phyloP scores from a whole-genome alignment of 2,113 vertebrate species.

The Oncorhynchus clarkii region DNA sequence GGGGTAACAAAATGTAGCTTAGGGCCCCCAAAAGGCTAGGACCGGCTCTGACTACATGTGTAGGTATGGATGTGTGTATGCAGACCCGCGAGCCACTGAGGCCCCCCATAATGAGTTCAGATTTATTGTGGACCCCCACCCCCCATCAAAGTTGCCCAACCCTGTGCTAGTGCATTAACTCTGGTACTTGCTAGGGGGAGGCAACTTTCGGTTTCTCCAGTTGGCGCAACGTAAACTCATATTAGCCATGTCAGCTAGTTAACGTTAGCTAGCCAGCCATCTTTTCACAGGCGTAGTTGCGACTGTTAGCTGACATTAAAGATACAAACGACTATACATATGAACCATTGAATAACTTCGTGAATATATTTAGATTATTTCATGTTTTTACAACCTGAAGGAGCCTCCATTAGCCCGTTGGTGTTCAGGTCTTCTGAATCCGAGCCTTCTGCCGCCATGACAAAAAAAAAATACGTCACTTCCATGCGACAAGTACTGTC shows the following conservation, averaged over 20 bases:
- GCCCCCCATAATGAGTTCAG: too few relatives aligned
- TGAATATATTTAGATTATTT: neutral
- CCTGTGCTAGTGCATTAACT: neutral
- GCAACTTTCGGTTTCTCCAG: neutral
- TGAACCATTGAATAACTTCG: neutral
- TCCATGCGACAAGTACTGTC: slow-evolving; percentile 34
- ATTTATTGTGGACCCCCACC: too few relatives aligned
- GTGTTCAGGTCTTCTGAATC: slow-evolving; percentile 62
- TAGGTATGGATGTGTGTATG: too few relatives aligned
- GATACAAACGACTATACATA: neutral
- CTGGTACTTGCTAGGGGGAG: neutral
- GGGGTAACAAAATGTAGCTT: too few relatives aligned
- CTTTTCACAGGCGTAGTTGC: too few relatives aligned
- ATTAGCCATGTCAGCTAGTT: neutral
- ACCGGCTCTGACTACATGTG: too few relatives aligned
- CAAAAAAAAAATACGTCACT: slow-evolving; percentile 53
- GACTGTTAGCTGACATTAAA: neutral
- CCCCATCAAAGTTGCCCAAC: too few relatives aligned
- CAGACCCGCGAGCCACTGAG: too few relatives aligned
- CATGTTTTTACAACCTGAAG: slow-evolving; percentile 50
- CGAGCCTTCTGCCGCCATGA: slow-evolving; percentile 73
- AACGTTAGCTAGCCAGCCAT: neutral
- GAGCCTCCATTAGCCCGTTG: slow-evolving; percentile 60
- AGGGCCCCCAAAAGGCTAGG: too few relatives aligned
- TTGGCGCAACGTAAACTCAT: neutral